Base-by-base conservation (phyloP, 2,888 invertebrate species). In the Meiosimyza platycephala region DNA sequence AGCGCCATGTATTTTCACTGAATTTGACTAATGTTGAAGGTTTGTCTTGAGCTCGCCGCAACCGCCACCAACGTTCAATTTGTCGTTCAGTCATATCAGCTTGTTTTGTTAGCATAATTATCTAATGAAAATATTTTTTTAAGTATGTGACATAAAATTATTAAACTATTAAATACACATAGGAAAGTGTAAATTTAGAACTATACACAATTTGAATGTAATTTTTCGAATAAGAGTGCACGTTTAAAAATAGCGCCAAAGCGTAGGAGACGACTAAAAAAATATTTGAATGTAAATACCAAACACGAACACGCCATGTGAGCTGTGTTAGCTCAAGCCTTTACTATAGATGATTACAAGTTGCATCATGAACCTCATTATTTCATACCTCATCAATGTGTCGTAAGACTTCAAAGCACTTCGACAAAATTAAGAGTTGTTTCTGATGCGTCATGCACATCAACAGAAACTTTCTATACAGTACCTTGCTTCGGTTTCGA, bases 1-100 rank as follows among this genome's bases (percentile, higher is more conserved):
- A 95, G 77, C 96, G 89, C 97, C 97, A 98, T 88, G 93, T 91
- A 84, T 94, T 95, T 89, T 98, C 97, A 84, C 94, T 94, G 88
- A 98, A 98, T 87, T 97, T 97, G 64, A 93, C 92, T 80, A 97
- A 89, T 5, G 94, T 95, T 28, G 95, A 95, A 1, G 97, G 96
- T 85, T 94, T 95, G 82, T 95, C 95, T 87, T 95, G 94, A 69
- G 93, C 92, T 77, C 93, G 90, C 71, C 97, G 90, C 73, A 94
- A 89, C 78, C 97, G 90, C 88, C 97, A 91, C 97, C 97, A 98
- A 79, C 97, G 89, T 85, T 97, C 95, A 75, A 97, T 93, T 87
- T 96, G 95, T 72, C 97, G 90, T 85, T 94, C 94, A 22, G 91
- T 90, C 91, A 93, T 90, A 86, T 96, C 95, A 80, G 94, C 86